A percentile compares a stretch with the other conserved stretches of the same genome.
Conservation (phyloP, 2,888 invertebrate species). For the Achlya flavicornis region DNA sequence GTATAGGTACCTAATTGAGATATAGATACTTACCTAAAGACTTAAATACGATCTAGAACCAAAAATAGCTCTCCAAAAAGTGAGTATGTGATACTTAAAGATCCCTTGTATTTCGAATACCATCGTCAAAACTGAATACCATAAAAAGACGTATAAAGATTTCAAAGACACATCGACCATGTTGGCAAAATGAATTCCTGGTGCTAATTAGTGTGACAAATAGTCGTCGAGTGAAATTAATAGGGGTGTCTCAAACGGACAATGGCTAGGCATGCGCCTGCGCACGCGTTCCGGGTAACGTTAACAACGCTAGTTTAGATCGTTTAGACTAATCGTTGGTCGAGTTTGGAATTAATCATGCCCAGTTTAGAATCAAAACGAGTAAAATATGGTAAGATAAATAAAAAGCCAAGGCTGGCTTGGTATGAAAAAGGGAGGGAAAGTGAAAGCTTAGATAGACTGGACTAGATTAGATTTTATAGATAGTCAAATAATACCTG, state of each 20-base stretch:
- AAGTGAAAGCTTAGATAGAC: too few species aligned
- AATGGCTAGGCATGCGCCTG: slow-evolving; percentile 43
- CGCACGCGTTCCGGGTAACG: slow-evolving; percentile 1
- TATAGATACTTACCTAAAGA: too few species aligned
- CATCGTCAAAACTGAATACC: slow-evolving; percentile 9
- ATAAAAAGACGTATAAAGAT: slow-evolving; percentile 36
- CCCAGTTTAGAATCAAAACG: slow-evolving; percentile 13
- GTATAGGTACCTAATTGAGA: too few species aligned
- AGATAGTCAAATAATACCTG: too few species aligned
- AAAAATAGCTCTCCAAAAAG: too few species aligned
- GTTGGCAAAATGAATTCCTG: slow-evolving; percentile 48
- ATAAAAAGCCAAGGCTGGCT: background rate
- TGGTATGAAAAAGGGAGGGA: too few species aligned
- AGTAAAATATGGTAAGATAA: slow-evolving; percentile 8
- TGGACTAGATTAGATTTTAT: too few species aligned
- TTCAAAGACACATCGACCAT: slow-evolving; percentile 42
- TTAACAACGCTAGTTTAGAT: slow-evolving; percentile 17
- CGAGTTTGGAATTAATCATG: slow-evolving; percentile 5
- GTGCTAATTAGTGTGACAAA: slow-evolving; percentile 57
- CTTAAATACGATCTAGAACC: too few species aligned
- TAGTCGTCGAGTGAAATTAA: slow-evolving; percentile 43
- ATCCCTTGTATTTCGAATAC: background rate
- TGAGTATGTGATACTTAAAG: background rate
- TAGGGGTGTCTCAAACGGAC: slow-evolving; percentile 40
- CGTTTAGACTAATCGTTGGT: slow-evolving; percentile 13